Evolutionary conservation across 2,888 invertebrate genomes (phyloP), one percentile per base, ranked within the genome.

Genomic region (Palloptera scutellata): DNA sequence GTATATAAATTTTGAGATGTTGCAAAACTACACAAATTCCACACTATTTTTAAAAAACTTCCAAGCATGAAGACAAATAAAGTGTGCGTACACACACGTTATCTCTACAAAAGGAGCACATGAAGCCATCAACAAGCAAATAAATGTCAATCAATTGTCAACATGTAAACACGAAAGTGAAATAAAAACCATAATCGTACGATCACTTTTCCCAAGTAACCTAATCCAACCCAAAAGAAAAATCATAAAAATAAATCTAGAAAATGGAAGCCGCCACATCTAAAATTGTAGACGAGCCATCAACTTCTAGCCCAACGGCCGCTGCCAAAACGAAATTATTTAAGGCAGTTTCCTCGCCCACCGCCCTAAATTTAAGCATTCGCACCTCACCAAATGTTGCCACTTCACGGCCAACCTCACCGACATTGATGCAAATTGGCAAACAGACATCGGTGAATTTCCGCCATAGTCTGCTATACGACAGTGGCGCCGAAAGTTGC

Each of bases 401-500:
- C 73, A 10, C 10, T 8, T 30, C 45, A 2, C 43, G 17, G 11
- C 15, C 68, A 19, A 53, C 70, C 53, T 71, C 75, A 60, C 78
- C 80, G 41, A 75, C 74, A 8, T 68, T 77, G 0, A 63, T 74
- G 1, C 75, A 78, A 17, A 64, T 77, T 53, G 74, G 74, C 61
- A 74, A 69, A 58, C 74, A 76, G 42, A 72, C 61, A 15, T 73
- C 75, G 15, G 57, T 73, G 9, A 75, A 73, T 60, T 77, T 78
- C 61, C 79, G 84, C 2, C 79, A 78, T 20, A 84, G 83, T 61
- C 77, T 78, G 42, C 66, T 83, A 6, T 80, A 76, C 10, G 83
- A 84, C 62, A 83, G 83, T 51, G 81, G 80, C 17, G 82, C 82
- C 30, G 76, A 82, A 64, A 82, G 80, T 64, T 77, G 77, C 65